Percentiles rank a stretch among this genome's conserved stretches.
phyloP scores from a whole-genome alignment of 2,113 vertebrate species.

The Cricetomys ansorgei region DNA sequence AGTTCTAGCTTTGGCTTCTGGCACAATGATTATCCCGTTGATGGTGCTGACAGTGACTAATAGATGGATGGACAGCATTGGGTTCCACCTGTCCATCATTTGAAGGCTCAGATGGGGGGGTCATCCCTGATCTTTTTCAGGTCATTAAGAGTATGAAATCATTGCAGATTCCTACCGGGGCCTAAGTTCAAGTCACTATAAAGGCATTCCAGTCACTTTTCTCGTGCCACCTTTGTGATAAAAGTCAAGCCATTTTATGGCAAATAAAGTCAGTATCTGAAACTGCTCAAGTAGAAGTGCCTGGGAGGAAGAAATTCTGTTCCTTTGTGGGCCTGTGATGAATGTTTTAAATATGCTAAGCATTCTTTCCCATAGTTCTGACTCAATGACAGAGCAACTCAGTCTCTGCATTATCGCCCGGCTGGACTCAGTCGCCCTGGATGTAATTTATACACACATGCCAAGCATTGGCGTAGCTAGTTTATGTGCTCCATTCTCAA shows the following conservation, averaged over 20 bases:
- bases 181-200: not conserved
- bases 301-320: not conserved
- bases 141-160: not conserved
- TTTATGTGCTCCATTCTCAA: conserved; percentile 67
- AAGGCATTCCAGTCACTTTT: not conserved
- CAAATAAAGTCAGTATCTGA: not conserved
- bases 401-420: not conserved
- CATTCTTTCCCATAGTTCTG: not conserved
- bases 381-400: conserved; percentile 31
- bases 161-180: not conserved
- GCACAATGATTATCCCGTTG: not conserved
- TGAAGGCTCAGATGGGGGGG: not conserved
- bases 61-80: not conserved
- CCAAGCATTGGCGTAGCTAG: conserved; percentile 65
- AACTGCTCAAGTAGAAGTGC: not conserved
- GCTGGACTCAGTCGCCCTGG: conserved; percentile 7
- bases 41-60: not conserved
- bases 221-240: not conserved
- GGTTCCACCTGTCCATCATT: not conserved
- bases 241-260: not conserved
- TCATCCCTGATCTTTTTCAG: not conserved
- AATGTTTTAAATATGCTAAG: conserved; percentile 21
- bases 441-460: conserved; percentile 71
- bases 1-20: not conserved
- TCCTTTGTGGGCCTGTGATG: not conserved